Evolutionary conservation across 2,113 vertebrate genomes (phyloP).

Genomic region (Conger conger): DNA sequence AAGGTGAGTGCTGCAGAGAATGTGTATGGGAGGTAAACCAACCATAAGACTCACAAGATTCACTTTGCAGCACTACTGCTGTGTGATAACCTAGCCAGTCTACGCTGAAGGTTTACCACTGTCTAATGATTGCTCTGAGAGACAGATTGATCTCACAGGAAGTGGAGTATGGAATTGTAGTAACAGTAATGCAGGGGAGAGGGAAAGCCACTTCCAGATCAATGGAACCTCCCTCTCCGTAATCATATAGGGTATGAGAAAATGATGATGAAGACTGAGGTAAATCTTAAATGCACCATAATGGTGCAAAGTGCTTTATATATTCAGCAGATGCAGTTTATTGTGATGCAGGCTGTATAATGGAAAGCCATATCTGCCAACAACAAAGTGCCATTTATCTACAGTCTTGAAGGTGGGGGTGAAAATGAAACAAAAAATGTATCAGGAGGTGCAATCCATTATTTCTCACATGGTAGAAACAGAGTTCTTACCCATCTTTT

Average conservation of each 20-base stretch:
- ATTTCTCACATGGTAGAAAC: neutral
- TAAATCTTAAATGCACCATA: neutral
- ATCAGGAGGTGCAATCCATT: neutral
- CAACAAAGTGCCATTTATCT: neutral
- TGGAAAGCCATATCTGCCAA: neutral
- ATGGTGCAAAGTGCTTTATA: slow-evolving; percentile 4
- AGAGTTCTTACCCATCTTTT: neutral
- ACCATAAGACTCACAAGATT: neutral
- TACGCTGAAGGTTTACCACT: neutral
- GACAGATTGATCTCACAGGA: neutral
- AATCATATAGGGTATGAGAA: slow-evolving; percentile 1
- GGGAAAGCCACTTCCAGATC: neutral
- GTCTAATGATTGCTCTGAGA: neutral
- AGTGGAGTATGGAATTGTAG: slow-evolving; percentile 4
- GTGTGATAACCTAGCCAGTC: neutral
- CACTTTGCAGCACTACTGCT: neutral
- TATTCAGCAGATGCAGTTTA: neutral
- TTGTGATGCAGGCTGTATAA: neutral
- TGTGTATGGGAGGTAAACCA: neutral
- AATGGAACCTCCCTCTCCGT: neutral
- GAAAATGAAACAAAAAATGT: neutral
- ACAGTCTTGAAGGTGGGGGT: neutral
- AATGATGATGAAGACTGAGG: neutral
- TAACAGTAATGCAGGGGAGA: slow-evolving; percentile 3
- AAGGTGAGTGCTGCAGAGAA: neutral